Evolutionary conservation across 2,113 vertebrate species (phyloP).

Genomic region (Clupea harengus): DNA sequence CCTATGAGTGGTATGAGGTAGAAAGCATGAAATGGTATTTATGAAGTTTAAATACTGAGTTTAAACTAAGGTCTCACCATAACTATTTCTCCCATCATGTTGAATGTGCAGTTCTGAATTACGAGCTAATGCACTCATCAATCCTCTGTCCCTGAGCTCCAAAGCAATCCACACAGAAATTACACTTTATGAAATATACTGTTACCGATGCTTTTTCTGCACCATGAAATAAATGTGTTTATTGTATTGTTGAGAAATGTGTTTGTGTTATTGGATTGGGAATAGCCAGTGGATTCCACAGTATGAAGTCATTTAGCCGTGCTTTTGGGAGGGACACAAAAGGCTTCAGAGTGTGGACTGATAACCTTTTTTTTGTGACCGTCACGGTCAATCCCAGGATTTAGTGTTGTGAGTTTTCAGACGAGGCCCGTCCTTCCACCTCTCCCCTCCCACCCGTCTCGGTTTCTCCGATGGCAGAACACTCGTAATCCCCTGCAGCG

Average conservation of each 20-base stretch:
- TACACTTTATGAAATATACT: neutral
- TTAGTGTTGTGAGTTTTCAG: neutral
- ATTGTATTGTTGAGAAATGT: neutral
- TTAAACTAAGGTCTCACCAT: neutral
- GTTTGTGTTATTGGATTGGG: neutral
- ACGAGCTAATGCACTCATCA: neutral
- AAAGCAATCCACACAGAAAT: neutral
- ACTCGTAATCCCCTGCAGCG: neutral
- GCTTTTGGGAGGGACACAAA: neutral
- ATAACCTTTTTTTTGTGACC: neutral
- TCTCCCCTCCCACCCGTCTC: neutral
- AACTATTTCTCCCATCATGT: neutral
- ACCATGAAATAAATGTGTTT: neutral
- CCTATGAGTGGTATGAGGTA: neutral
- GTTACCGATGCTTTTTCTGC: neutral
- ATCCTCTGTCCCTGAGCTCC: neutral
- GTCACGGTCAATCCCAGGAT: neutral
- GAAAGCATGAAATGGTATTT: neutral
- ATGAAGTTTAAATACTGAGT: neutral
- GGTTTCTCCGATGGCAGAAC: neutral
- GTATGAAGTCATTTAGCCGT: neutral
- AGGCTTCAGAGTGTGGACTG: too few species aligned
- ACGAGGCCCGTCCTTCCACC: neutral
- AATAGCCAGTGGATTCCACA: neutral
- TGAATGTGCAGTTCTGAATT: neutral